Percentiles rank a stretch among this genome's conserved stretches.
Evolutionary conservation across 2,797 vertebrate genomes (phyloP).

Genomic region (Iguana delicatissima): DNA sequence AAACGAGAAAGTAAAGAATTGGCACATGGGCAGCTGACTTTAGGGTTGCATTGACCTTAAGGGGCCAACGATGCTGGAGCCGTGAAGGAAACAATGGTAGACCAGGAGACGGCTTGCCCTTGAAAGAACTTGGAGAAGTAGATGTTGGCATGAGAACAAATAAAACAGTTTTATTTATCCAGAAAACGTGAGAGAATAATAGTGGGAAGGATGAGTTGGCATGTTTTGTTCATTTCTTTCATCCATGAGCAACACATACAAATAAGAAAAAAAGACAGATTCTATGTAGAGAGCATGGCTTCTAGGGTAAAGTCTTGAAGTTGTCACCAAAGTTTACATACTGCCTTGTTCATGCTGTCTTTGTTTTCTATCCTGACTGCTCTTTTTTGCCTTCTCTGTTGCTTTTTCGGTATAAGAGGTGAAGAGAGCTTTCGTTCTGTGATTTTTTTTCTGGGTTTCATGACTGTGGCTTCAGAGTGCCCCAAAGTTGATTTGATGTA

Average conservation of each 20-base stretch:
- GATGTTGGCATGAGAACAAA: neutral
- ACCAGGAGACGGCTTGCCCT: too few relatives aligned
- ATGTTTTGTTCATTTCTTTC: too few relatives aligned
- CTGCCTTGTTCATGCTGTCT: neutral
- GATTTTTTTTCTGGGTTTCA: neutral
- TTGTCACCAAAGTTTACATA: neutral
- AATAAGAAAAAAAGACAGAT: neutral
- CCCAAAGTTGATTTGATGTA: neutral
- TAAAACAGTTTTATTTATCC: neutral
- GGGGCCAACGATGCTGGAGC: neutral
- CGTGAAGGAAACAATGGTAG: neutral
- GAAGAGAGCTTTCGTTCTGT: neutral
- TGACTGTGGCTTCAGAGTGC: neutral
- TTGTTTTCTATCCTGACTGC: too few relatives aligned
- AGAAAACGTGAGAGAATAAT: neutral
- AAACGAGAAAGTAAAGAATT: neutral
- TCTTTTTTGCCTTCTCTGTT: neutral
- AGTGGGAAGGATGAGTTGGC: neutral
- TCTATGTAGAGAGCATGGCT: neutral
- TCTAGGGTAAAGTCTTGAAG: neutral
- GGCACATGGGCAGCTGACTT: neutral
- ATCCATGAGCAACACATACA: neutral
- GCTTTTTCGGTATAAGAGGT: neutral
- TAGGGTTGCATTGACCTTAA: neutral
- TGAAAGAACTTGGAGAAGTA: neutral